Conservation (phyloP, 2,797 vertebrate genomes). For the Malurus splendens region DNA sequence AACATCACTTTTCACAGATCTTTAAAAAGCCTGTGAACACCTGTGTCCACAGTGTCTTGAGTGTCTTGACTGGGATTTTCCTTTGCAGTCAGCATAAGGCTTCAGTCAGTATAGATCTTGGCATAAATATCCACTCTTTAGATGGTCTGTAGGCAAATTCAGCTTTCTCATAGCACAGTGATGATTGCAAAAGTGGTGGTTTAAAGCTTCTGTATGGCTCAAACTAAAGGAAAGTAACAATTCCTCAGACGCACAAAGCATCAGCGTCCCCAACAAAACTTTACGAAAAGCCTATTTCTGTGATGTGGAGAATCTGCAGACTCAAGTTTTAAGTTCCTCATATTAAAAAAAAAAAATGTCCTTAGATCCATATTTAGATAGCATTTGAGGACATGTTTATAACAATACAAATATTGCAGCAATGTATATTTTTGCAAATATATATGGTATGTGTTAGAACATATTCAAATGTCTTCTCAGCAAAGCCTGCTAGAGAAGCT, state of each 20-base stretch:
- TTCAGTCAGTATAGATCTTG: not conserved
- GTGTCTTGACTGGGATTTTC: not conserved
- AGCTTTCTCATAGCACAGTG: not conserved
- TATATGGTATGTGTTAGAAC: not conserved
- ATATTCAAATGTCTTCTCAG: not conserved
- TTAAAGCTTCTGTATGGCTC: not conserved
- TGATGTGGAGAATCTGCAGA: not conserved
- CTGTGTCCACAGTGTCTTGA: not conserved
- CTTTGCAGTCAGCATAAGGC: not conserved
- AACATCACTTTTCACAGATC: not conserved
- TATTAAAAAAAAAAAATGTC: not conserved
- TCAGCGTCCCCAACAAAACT: not conserved
- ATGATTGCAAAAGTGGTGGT: not conserved
- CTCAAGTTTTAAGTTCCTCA: not conserved
- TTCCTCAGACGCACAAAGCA: not conserved
- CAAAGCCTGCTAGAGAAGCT: not conserved
- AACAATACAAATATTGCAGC: constrained; percentile 35
- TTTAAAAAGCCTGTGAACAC: not conserved
- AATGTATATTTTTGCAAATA: not conserved
- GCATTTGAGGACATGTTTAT: not conserved
- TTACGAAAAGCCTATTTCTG: not conserved
- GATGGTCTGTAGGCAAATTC: not conserved
- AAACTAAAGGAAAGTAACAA: not conserved
- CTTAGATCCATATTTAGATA: not conserved
- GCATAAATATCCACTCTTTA: not conserved